phyloP scores from a whole-genome alignment of 1,140 invertebrate genomes.

The Leptinotarsa defecta region DNA sequence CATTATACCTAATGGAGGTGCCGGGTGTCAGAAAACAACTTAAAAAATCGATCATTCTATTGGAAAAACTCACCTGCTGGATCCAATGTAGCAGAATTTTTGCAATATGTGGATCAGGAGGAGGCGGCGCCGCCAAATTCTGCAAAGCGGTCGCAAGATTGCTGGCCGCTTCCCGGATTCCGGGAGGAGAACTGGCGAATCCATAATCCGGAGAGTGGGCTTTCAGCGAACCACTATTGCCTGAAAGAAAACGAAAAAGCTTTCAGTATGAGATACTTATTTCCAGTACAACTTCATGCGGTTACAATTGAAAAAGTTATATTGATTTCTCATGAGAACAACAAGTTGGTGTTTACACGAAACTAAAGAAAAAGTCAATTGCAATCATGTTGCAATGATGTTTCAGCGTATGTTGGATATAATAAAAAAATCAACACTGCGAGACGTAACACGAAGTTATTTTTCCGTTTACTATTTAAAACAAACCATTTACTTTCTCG shows the following conservation, averaged over 20 bases:
- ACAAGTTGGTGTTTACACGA: too few species aligned
- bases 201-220: slow-evolving; percentile 55
- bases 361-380: too few species aligned
- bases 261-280: background rate
- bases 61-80: slow-evolving; percentile 45
- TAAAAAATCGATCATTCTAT: too few species aligned
- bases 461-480: too few species aligned
- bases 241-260: slow-evolving; percentile 42
- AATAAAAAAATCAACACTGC: too few species aligned
- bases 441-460: too few species aligned
- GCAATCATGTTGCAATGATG: too few species aligned
- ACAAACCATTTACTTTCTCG: too few species aligned
- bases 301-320: background rate
- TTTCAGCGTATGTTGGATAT: too few species aligned
- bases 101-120: slow-evolving; percentile 50
- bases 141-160: slow-evolving; percentile 49
- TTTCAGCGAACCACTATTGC: slow-evolving; percentile 50
- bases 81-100: slow-evolving; percentile 52
- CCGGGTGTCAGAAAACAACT: too few species aligned
- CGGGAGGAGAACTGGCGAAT: slow-evolving; percentile 47
- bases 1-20: too few species aligned
- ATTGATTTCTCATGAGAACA: too few species aligned
- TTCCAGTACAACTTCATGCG: background rate
- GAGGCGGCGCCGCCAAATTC: slow-evolving; percentile 46
- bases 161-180: slow-evolving; percentile 52